A percentile compares a stretch with the other conserved stretches of the same genome.
These are phyloP conservation scores for Mustela nigripes DNA, from an alignment of 2,113 vertebrate species.

Conservation along the genomic window DNA sequence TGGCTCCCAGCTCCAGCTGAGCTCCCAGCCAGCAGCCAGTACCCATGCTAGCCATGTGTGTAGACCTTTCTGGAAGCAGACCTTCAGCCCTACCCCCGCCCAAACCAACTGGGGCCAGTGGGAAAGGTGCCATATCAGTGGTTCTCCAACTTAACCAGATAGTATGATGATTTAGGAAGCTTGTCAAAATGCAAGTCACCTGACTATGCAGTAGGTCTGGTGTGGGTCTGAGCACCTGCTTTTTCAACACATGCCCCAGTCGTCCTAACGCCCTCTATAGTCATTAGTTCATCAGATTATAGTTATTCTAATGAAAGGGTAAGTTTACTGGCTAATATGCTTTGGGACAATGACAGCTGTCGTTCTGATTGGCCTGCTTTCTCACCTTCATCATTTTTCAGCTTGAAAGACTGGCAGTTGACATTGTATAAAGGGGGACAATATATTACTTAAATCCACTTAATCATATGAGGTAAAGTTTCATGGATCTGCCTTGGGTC, in stretches of 20 bases:
- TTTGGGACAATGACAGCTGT: slow-evolving; percentile 26
- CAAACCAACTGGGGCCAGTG: not conserved
- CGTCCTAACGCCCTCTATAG: not conserved
- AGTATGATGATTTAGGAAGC: not conserved
- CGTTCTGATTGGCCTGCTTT: not conserved
- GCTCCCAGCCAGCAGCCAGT: not conserved
- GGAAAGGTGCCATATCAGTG: not conserved
- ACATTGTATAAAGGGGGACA: not conserved
- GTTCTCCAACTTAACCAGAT: not conserved
- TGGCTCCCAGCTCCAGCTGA: not conserved
- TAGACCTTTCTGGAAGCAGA: not conserved
- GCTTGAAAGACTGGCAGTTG: not conserved
- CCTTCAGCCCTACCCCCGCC: not conserved
- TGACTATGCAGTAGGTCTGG: not conserved
- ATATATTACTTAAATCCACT: not conserved
- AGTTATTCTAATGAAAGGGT: not conserved
- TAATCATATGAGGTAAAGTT: not conserved
- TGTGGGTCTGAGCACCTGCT: not conserved
- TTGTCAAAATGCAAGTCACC: slow-evolving; percentile 36
- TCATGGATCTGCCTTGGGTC: not conserved
- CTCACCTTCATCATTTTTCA: not conserved
- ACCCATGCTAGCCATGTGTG: not conserved
- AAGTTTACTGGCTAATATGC: not conserved
- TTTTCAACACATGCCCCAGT: not conserved
- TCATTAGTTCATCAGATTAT: not conserved